Evolutionary conservation across 2,113 vertebrate genomes (phyloP).

Genomic region (Bufo gargarizans): DNA sequence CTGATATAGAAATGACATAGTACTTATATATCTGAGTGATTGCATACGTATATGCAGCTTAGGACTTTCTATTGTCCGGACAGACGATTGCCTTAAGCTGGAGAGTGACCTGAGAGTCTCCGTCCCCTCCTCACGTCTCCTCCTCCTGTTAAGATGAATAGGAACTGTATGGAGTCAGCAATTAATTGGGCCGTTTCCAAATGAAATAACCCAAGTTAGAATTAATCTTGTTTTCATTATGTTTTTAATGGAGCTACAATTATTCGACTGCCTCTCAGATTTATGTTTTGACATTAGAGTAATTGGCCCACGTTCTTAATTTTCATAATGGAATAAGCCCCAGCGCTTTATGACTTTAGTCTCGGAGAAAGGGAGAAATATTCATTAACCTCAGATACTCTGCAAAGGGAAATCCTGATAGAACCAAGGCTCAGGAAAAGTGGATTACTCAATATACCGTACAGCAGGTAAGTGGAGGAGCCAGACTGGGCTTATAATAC

Average conservation of each 20-base stretch:
- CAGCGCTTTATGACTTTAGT: not conserved
- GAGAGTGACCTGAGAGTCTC: not conserved
- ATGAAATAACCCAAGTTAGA: slow-evolving; percentile 57
- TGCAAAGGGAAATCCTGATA: not conserved
- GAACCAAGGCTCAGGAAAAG: not conserved
- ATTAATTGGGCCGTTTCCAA: slow-evolving; percentile 32
- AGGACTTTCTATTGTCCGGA: not conserved
- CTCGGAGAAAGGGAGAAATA: not conserved
- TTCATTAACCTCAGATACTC: slow-evolving; percentile 23
- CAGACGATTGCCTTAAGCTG: not conserved
- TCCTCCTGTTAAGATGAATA: slow-evolving; percentile 36
- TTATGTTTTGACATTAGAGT: slow-evolving; percentile 47
- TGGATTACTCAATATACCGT: too few relatives aligned
- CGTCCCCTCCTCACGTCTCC: not conserved
- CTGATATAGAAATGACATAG: too few relatives aligned
- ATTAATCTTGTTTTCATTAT: slow-evolving; percentile 56
- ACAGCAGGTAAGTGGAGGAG: not conserved
- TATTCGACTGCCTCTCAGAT: slow-evolving; percentile 44
- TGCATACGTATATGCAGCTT: not conserved
- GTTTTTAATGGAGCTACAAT: slow-evolving; percentile 50
- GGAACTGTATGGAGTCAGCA: not conserved
- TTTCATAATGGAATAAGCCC: slow-evolving; percentile 50
- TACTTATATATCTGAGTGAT: not conserved
- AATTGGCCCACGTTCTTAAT: slow-evolving; percentile 42
- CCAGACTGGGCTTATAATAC: too few relatives aligned